phyloP scores from a whole-genome alignment of 2,797 vertebrate species.

The Novumbra hubbsi region DNA sequence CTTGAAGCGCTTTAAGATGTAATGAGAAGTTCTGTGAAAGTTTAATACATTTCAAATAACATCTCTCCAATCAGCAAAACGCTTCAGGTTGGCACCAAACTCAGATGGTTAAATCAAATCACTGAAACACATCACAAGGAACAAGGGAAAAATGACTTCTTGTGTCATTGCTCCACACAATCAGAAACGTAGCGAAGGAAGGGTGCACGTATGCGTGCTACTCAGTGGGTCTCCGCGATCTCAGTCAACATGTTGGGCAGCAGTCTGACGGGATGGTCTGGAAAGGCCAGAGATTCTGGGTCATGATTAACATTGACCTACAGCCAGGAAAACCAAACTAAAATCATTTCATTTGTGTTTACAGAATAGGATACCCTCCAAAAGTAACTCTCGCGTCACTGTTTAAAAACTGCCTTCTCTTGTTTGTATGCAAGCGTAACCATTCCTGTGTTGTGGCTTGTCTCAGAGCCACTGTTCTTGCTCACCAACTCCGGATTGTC shows the following conservation, averaged over 20 bases:
- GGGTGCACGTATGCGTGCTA: slow-evolving; percentile 30
- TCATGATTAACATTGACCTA: slow-evolving; percentile 14
- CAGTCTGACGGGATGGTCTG: slow-evolving; percentile 27
- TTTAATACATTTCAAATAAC: no score
- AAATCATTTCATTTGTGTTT: not conserved
- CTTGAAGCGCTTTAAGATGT: no score
- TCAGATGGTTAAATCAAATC: slow-evolving; percentile 59
- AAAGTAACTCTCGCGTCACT: not conserved
- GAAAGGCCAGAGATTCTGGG: slow-evolving; percentile 31
- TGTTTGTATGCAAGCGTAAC: slow-evolving; percentile 4
- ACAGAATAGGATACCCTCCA: not conserved
- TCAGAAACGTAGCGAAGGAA: slow-evolving; percentile 51
- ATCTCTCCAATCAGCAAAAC: slow-evolving; percentile 30
- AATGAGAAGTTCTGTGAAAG: no score
- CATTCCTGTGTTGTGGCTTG: not conserved
- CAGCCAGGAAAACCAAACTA: slow-evolving; percentile 2
- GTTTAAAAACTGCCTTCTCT: not conserved
- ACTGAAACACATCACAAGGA: slow-evolving; percentile 44
- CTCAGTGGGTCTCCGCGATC: slow-evolving; percentile 14
- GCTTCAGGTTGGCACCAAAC: slow-evolving; percentile 39
- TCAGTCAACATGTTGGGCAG: slow-evolving; percentile 15
- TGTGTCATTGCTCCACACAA: slow-evolving; percentile 72
- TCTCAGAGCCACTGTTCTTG: not conserved
- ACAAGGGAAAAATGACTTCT: slow-evolving; percentile 62
- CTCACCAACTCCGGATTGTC: slow-evolving; percentile 18